Conservation (phyloP, 2,113 vertebrate genomes). For the Elachura formosa region DNA sequence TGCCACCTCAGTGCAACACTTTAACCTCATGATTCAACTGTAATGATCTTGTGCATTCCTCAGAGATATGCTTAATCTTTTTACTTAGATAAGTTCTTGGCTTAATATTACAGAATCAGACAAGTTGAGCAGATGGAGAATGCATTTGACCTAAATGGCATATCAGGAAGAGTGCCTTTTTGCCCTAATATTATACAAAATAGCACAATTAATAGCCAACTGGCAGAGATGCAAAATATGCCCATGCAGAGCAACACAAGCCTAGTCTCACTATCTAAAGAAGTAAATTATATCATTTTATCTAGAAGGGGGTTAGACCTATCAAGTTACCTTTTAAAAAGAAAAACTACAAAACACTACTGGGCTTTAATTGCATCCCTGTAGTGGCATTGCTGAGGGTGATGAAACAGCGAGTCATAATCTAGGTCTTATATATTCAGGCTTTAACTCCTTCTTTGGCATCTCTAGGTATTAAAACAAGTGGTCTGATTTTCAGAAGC, state of each 20-base stretch:
- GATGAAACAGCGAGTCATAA: not conserved
- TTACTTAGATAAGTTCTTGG: constrained; percentile 31
- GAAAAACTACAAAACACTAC: not conserved
- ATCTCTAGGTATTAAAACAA: not conserved
- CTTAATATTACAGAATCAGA: constrained; percentile 31
- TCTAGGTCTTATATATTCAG: not conserved
- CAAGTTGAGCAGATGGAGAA: constrained; percentile 19
- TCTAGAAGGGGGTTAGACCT: not conserved
- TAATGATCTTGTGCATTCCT: constrained; percentile 47
- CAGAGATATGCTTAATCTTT: constrained; percentile 54
- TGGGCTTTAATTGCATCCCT: not conserved
- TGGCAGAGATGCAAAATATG: not conserved
- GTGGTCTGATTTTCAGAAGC: not conserved
- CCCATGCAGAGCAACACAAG: not conserved
- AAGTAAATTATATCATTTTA: not conserved
- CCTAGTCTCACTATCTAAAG: not conserved
- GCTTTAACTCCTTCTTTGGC: not conserved
- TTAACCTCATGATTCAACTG: constrained; percentile 50
- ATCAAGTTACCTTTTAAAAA: not conserved
- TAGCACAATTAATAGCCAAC: not conserved
- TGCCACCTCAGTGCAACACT: constrained; percentile 23
- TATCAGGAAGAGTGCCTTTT: not conserved
- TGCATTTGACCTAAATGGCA: not conserved
- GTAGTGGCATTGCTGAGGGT: not conserved
- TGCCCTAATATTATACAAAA: constrained; percentile 22